Conservation (phyloP, 2,113 vertebrate genomes). For the Periophthalmus modestus region DNA sequence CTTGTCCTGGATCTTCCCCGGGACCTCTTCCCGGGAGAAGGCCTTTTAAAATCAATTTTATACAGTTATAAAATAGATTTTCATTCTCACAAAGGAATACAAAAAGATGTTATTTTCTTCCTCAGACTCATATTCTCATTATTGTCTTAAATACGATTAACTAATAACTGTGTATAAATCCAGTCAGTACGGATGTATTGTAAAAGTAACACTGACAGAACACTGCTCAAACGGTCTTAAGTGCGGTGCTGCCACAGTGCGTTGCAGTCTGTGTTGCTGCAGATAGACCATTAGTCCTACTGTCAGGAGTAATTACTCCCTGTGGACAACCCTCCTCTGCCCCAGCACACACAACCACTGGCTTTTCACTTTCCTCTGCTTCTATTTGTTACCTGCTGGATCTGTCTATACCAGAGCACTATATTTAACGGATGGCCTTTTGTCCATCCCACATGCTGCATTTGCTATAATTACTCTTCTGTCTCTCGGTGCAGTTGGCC, state of each 20-base stretch:
- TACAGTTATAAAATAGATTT: background rate
- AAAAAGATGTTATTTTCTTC: too few relatives aligned
- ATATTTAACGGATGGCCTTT: constrained; percentile 8
- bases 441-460: background rate
- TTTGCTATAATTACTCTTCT: constrained; percentile 14
- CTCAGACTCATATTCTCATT: too few relatives aligned
- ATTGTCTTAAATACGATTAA: background rate
- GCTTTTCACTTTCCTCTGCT: background rate
- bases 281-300: constrained; percentile 61
- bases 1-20: too few relatives aligned
- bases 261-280: constrained; percentile 40
- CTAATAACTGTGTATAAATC: too few relatives aligned
- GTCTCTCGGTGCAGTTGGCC: background rate
- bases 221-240: background rate
- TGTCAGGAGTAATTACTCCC: constrained; percentile 65
- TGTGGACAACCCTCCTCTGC: constrained; percentile 28
- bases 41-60: too few relatives aligned
- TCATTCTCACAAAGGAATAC: too few relatives aligned
- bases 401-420: constrained; percentile 1
- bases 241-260: constrained; percentile 31
- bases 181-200: background rate
- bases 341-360: background rate
- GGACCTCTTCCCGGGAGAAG: too few relatives aligned
- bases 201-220: constrained; percentile 14
- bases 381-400: constrained; percentile 23